Evolutionary conservation across 1,140 invertebrate genomes (phyloP), one percentile per base, ranked within the genome.

Genomic region (Limonius californicus): DNA sequence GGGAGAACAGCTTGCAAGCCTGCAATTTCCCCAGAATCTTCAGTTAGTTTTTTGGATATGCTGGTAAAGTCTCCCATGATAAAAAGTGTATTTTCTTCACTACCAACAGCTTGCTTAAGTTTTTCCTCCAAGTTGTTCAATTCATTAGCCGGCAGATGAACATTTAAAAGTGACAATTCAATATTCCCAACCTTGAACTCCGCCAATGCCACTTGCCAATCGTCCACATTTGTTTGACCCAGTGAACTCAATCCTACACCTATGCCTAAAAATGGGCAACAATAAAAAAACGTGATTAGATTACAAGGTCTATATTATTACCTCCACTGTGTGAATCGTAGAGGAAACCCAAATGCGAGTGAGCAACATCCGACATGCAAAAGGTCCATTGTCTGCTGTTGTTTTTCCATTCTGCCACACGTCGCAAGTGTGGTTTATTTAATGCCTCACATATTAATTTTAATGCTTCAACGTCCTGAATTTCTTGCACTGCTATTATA

Each of bases 391-490:
- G 76, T 30, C 84, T 81, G 61, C 80, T 80, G 68, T 85, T 85
- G 14, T 82, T 81, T 42, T 76, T 80, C 85, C 87, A 89, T 72
- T 88, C 86, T 20, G 78, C 76, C 1, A 89, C 82, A 61, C 85
- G 78, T 23, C 84, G 77, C 1, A 91, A 69, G 7, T 78, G 78
- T 1, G 89, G 88, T 15, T 80, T 74, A 76, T 91, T 91, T 27
- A 91, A 73, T 76, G 91, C 89, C 62, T 85, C 81, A 72, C 87
- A 89, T 63, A 91, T 84, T 74, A 85, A 83, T 73, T 86, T 81
- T 35, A 91, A 72, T 16, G 87, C 85, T 32, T 81, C 79, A 63
- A 80, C 78, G 68, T 87, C 85, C 47, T 82, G 73, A 19, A 92
- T 74, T 73, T 90, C 89, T 78, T 92, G 89, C 32, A 91, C 77